Conservation (phyloP, 2,888 invertebrate species). For the Fissipunctia ypsillon region DNA sequence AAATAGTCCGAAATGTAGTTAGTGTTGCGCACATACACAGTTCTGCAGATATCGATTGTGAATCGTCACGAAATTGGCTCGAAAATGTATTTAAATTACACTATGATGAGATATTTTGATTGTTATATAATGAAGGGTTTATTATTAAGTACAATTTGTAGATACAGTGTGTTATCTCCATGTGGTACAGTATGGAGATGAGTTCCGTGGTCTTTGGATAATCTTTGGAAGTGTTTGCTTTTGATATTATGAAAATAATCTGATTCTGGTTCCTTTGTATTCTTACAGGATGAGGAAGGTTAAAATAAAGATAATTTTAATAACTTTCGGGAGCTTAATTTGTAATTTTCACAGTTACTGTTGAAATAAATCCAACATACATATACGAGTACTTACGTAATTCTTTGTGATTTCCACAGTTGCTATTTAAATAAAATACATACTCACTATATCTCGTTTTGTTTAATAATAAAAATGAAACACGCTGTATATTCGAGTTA, state of each 20-base stretch:
- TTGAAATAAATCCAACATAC: neutral
- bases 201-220: neutral
- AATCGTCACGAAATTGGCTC: constrained; percentile 29
- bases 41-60: constrained; percentile 16
- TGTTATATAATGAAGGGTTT: neutral
- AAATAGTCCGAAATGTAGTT: constrained; percentile 51
- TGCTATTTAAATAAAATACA: too few relatives aligned
- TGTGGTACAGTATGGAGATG: neutral
- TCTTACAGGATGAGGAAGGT: neutral
- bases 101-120: constrained; percentile 14
- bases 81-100: constrained; percentile 30
- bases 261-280: neutral
- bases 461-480: constrained; percentile 10
- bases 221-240: neutral
- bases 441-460: too few relatives aligned
- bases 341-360: neutral
- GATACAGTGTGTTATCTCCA: neutral
- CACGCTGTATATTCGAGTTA: constrained; percentile 19
- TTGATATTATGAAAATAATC: neutral
- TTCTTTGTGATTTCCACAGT: too few relatives aligned
- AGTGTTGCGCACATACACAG: constrained; percentile 17
- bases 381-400: too few relatives aligned
- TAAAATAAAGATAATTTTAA: neutral
- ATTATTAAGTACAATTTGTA: neutral
- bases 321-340: neutral